Evolutionary conservation across 2,888 invertebrate genomes (phyloP).

Genomic region (Neoscelio sp.): DNA sequence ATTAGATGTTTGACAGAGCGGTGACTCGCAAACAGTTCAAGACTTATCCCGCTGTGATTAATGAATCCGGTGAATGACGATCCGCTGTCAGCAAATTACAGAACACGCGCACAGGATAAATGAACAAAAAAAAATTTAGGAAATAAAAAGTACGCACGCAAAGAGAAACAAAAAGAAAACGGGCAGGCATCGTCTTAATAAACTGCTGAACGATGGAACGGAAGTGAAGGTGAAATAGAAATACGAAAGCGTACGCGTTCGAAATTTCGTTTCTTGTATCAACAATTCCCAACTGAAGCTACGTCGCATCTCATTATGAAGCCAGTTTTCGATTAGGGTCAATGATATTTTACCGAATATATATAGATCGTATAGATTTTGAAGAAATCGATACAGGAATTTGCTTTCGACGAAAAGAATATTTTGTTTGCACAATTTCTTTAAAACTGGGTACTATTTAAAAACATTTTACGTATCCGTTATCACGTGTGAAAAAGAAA

Average conservation of each 20-base stretch:
- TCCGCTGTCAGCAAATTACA: constrained; percentile 64
- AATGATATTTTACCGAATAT: constrained; percentile 43
- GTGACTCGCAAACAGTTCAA: constrained; percentile 68
- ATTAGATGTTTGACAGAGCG: constrained; percentile 68
- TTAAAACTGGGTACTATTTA: no score
- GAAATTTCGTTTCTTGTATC: constrained; percentile 34
- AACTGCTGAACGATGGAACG: constrained; percentile 18
- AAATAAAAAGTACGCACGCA: constrained; percentile 1
- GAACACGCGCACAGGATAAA: constrained; percentile 41
- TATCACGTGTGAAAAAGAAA: no score
- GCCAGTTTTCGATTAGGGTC: constrained; percentile 63
- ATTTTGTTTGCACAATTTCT: no score
- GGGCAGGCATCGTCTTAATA: constrained; percentile 17
- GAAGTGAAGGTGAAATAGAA: constrained; percentile 46
- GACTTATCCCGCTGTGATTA: constrained; percentile 67
- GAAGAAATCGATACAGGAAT: constrained; percentile 27
- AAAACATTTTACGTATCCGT: constrained; percentile 2
- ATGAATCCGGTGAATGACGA: constrained; percentile 66
- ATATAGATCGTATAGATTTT: constrained; percentile 51
- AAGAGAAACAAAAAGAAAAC: not conserved
- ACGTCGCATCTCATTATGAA: constrained; percentile 62
- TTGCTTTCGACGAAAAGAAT: not conserved
- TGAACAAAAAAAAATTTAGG: constrained; percentile 5
- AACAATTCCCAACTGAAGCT: constrained; percentile 34
- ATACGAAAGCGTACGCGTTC: constrained; percentile 20